Evolutionary conservation across 1,140 invertebrate genomes (phyloP).

Genomic region (Thalassaphorura encarpata): DNA sequence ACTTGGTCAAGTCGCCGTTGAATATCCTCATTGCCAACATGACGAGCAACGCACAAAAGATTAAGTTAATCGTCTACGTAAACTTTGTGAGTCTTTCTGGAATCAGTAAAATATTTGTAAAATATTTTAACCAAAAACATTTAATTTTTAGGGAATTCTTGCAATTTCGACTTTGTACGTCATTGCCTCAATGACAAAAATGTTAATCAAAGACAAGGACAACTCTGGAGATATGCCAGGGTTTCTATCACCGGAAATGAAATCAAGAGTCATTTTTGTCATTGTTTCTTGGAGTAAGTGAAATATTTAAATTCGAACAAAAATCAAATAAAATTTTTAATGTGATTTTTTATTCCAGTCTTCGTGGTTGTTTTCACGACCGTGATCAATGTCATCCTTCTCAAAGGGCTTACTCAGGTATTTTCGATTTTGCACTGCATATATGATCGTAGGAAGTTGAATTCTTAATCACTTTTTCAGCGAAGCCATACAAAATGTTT

Average conservation of each 20-base stretch:
- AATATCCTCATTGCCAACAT: too few species aligned
- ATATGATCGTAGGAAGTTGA: neutral
- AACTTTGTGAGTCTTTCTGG: constrained; percentile 1
- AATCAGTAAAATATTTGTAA: neutral
- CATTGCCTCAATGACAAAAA: neutral
- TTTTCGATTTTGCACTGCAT: neutral
- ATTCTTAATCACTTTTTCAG: neutral
- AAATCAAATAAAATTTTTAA: neutral
- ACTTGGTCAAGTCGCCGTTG: too few species aligned
- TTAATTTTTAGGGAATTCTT: neutral
- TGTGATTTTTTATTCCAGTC: neutral
- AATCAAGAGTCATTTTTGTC: neutral
- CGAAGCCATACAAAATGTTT: constrained; percentile 2
- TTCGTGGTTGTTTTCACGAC: neutral
- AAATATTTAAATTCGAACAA: neutral
- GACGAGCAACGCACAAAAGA: constrained; percentile 5
- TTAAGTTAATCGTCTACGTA: constrained; percentile 7
- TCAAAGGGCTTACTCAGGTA: constrained; percentile 3
- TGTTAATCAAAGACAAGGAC: neutral
- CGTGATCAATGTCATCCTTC: neutral
- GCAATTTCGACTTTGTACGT: neutral
- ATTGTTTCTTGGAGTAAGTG: neutral
- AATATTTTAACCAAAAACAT: neutral
- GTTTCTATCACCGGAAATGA: neutral
- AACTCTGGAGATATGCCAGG: neutral